Evolutionary conservation across 2,888 invertebrate species (phyloP).

Genomic region (Drosophila longiperda): DNA sequence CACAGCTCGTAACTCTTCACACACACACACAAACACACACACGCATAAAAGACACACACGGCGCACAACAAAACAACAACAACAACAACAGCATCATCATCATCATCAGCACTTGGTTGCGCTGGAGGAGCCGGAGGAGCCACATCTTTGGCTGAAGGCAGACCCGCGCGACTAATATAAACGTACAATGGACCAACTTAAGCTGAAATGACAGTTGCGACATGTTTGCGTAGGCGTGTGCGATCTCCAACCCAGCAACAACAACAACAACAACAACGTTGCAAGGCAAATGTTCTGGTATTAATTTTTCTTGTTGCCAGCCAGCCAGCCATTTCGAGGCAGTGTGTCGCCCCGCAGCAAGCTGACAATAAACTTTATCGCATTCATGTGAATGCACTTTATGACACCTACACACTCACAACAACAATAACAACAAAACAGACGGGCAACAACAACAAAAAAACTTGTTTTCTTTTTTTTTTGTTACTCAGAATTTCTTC

Average conservation of each 20-base stretch:
- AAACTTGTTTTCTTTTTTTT: slow-evolving; percentile 37
- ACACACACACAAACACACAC: slow-evolving; percentile 23
- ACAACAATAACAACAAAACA: slow-evolving; percentile 1
- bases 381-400: slow-evolving; percentile 80
- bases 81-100: slow-evolving; percentile 18
- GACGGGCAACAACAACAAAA: slow-evolving; percentile 1
- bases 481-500: slow-evolving; percentile 14
- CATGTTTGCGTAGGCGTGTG: slow-evolving; percentile 83
- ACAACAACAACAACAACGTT: slow-evolving; percentile 40
- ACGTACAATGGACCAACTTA: slow-evolving; percentile 84
- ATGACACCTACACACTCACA: slow-evolving; percentile 73
- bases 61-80: slow-evolving; percentile 21
- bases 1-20: slow-evolving; percentile 76
- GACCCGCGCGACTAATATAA: slow-evolving; percentile 82
- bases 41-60: slow-evolving; percentile 43
- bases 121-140: slow-evolving; percentile 38
- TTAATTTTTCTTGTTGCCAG: slow-evolving; percentile 75
- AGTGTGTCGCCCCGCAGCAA: slow-evolving; percentile 35
- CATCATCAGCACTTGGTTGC: slow-evolving; percentile 39
- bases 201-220: slow-evolving; percentile 84
- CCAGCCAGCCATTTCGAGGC: slow-evolving; percentile 21
- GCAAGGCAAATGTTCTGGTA: slow-evolving; percentile 73
- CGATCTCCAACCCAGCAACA: slow-evolving; percentile 70
- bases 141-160: slow-evolving; percentile 54
- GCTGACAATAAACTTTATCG: slow-evolving; percentile 82